Percentiles rank a stretch among this genome's conserved stretches.
phyloP scores from a whole-genome alignment of 64 coral and sea anemone species.

The Exaiptasia diaphana region DNA sequence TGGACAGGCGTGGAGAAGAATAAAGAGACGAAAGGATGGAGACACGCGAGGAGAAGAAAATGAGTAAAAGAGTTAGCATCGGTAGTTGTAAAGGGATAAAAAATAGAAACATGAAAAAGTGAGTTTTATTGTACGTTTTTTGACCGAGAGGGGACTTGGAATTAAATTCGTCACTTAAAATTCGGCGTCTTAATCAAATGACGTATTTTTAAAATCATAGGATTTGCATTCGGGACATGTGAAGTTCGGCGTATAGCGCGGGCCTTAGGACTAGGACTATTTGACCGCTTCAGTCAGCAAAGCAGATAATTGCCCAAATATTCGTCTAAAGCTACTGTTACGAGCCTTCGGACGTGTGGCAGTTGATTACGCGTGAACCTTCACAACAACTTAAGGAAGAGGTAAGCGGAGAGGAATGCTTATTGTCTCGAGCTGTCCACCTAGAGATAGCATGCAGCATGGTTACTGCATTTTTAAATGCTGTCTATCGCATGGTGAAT shows the following conservation, averaged over 20 bases:
- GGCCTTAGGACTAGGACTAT: neutral
- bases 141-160: neutral
- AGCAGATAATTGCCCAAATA: neutral
- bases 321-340: neutral
- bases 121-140: too few relatives aligned
- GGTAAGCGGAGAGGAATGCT: slow-evolving; percentile 22
- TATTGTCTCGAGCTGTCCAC: slow-evolving; percentile 34
- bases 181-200: too few relatives aligned
- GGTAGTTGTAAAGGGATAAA: too few relatives aligned
- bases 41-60: too few relatives aligned
- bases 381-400: slow-evolving; percentile 35
- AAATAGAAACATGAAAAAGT: too few relatives aligned
- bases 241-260: too few relatives aligned
- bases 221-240: neutral
- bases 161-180: too few relatives aligned
- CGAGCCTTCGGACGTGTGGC: slow-evolving; percentile 6
- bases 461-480: slow-evolving; percentile 22
- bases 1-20: too few relatives aligned
- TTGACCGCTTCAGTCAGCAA: neutral
- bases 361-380: slow-evolving; percentile 23
- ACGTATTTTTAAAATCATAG: neutral
- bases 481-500: slow-evolving; percentile 42
- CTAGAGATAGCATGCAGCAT: slow-evolving; percentile 23
- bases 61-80: too few relatives aligned
- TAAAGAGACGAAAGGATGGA: too few relatives aligned